Evolutionary conservation across 2,797 vertebrate genomes (phyloP).

Genomic region (Lepus oiostolus): DNA sequence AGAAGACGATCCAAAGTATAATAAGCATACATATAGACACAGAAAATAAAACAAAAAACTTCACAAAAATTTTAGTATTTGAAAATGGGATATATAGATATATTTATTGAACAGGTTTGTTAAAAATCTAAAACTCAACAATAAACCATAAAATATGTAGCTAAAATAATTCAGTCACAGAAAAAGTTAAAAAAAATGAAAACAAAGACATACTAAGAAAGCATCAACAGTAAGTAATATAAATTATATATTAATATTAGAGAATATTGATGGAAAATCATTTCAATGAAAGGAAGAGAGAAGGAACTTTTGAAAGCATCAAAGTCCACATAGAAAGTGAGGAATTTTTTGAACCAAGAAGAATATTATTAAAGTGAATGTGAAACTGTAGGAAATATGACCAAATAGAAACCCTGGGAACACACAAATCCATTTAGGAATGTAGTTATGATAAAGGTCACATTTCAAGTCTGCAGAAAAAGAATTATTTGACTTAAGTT

Average conservation of each 20-base stretch:
- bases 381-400: slow-evolving; percentile 28
- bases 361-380: neutral
- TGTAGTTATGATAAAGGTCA: slow-evolving; percentile 3
- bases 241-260: slow-evolving; percentile 3
- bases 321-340: neutral
- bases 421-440: neutral
- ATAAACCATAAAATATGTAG: neutral
- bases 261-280: slow-evolving; percentile 10
- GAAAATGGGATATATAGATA: neutral
- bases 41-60: neutral
- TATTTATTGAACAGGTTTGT: neutral
- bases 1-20: neutral
- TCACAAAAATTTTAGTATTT: slow-evolving; percentile 45
- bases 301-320: neutral
- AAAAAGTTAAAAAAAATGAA: slow-evolving; percentile 22
- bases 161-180: slow-evolving; percentile 28
- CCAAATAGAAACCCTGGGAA: slow-evolving; percentile 31
- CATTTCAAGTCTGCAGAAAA: slow-evolving; percentile 53
- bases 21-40: neutral
- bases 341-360: neutral
- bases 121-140: slow-evolving; percentile 20
- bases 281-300: slow-evolving; percentile 12
- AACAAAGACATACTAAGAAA: neutral
- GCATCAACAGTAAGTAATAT: neutral
- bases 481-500: slow-evolving; percentile 51